A percentile compares a stretch with the other conserved stretches of the same genome.
phyloP scores from a whole-genome alignment of 2,888 invertebrate species.

The Lobophora halterata region DNA sequence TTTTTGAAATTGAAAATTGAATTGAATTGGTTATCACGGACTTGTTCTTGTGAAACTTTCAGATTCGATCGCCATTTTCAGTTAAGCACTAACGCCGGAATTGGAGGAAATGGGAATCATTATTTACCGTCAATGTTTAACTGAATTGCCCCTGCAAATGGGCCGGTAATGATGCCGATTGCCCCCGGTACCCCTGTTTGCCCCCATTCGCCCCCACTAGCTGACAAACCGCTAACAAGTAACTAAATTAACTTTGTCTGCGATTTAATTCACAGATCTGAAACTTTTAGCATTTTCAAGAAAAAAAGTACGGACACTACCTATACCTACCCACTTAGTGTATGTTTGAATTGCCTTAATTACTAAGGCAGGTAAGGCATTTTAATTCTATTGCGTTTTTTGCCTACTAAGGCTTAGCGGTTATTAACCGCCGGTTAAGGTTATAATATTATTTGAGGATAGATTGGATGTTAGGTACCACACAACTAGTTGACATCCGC shows the following conservation, averaged over 20 bases:
- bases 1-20: too few species aligned
- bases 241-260: slow-evolving; percentile 42
- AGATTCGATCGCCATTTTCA: slow-evolving; percentile 13
- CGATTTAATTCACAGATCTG: slow-evolving; percentile 28
- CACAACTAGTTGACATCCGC: too few species aligned
- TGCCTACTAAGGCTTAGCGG: too few species aligned
- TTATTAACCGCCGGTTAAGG: too few species aligned
- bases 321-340: too few species aligned
- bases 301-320: too few species aligned
- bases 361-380: too few species aligned
- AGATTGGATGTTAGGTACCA: too few species aligned
- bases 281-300: slow-evolving; percentile 27
- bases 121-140: slow-evolving; percentile 74
- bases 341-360: too few species aligned
- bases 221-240: slow-evolving; percentile 39
- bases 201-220: neutral
- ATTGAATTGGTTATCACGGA: too few species aligned
- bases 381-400: too few species aligned
- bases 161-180: slow-evolving; percentile 70
- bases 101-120: slow-evolving; percentile 69
- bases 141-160: slow-evolving; percentile 66
- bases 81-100: slow-evolving; percentile 36
- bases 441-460: too few species aligned
- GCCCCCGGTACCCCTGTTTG: slow-evolving; percentile 33
- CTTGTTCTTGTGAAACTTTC: slow-evolving; percentile 6